Conservation (phyloP, 2,113 vertebrate genomes). For the Stegastes partitus region DNA sequence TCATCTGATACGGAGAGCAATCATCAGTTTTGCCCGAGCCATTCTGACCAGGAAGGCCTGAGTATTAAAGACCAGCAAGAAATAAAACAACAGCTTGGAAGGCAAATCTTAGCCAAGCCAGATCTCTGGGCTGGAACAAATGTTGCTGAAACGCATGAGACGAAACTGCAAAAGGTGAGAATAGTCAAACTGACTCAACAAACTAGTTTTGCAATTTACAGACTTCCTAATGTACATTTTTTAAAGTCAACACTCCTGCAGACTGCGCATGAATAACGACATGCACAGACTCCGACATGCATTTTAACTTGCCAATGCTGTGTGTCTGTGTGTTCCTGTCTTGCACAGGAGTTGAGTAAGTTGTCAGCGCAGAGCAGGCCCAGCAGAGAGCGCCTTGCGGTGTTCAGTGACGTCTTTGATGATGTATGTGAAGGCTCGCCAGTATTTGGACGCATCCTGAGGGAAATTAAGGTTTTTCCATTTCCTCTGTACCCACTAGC, state of each 20-base stretch:
- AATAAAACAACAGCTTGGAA: constrained; percentile 75
- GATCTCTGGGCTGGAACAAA: constrained; percentile 58
- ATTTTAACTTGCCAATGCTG: constrained; percentile 23
- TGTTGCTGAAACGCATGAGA: constrained; percentile 66
- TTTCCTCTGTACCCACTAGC: constrained; percentile 74
- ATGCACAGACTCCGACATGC: not conserved
- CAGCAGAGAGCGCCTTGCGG: constrained; percentile 76
- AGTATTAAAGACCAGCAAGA: constrained; percentile 70
- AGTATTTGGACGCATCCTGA: constrained; percentile 86
- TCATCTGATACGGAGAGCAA: constrained; percentile 14
- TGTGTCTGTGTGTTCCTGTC: constrained; percentile 56
- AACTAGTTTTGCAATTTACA: constrained; percentile 4
- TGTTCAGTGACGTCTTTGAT: constrained; percentile 85
- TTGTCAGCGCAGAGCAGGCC: constrained; percentile 63
- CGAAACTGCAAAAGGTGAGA: constrained; percentile 80
- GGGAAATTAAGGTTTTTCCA: constrained; percentile 88
- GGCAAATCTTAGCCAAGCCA: constrained; percentile 56
- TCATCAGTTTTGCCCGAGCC: constrained; percentile 24
- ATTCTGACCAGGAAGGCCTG: constrained; percentile 52
- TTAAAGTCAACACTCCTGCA: constrained; percentile 9
- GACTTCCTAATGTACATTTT: not conserved
- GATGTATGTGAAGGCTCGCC: constrained; percentile 85
- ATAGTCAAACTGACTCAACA: not conserved
- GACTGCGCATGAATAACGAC: constrained; percentile 22
- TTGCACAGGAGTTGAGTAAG: constrained; percentile 80